These are phyloP conservation scores for Poeciliopsis infans DNA, from an alignment of 2,797 vertebrate species.

Conservation along the genomic window DNA sequence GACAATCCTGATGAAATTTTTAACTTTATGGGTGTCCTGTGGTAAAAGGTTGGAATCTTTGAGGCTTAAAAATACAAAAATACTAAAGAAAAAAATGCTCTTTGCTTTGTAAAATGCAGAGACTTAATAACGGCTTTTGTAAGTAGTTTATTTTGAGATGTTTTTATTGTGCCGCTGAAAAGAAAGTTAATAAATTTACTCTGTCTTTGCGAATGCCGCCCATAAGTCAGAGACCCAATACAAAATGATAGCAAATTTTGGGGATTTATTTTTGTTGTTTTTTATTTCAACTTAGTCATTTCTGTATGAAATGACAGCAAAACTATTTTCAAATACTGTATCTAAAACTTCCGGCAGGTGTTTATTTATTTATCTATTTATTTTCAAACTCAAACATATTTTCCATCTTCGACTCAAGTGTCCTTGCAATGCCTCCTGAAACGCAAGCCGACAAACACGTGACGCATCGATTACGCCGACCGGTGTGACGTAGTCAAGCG, in stretches of 20 bases:
- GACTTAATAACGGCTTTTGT: not conserved
- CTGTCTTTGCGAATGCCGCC: not conserved
- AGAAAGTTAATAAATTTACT: not conserved
- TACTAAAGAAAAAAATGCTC: not conserved
- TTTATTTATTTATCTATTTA: not conserved
- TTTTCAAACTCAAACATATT: not conserved
- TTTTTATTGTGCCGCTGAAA: not conserved
- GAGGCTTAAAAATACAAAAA: not conserved
- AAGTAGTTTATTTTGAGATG: not conserved
- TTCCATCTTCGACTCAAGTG: not conserved
- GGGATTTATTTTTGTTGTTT: not conserved
- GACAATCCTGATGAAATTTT: not conserved
- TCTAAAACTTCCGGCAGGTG: not conserved
- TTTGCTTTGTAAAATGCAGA: not conserved
- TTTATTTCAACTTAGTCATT: not conserved
- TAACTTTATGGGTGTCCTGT: not conserved
- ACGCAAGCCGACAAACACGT: constrained; percentile 25
- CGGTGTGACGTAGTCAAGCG: constrained; percentile 1
- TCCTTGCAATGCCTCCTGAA: not conserved
- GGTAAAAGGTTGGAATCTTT: not conserved
- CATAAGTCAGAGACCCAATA: not conserved
- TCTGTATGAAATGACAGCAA: not conserved
- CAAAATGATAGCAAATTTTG: too few species aligned
- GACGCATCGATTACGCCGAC: constrained; percentile 21
- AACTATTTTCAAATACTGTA: not conserved